phyloP scores from a whole-genome alignment of 2,888 invertebrate genomes.

The Saturnia pavonia region DNA sequence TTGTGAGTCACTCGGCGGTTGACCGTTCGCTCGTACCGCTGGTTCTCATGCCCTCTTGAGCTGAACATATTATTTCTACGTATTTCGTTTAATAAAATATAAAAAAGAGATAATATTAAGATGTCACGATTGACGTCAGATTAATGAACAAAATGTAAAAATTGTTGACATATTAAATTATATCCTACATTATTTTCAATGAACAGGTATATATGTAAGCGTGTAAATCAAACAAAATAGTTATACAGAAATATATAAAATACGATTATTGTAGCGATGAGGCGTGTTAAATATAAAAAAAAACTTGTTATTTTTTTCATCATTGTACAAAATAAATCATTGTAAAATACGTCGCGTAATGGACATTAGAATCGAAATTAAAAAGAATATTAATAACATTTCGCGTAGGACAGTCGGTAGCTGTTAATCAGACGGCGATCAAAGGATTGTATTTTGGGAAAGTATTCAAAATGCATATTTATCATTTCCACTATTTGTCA shows the following conservation, averaged over 20 bases:
- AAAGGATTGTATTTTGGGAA: constrained; percentile 76
- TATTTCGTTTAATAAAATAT: constrained; percentile 8
- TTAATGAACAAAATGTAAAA: constrained; percentile 21
- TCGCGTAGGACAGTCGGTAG: constrained; percentile 63
- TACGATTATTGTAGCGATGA: constrained; percentile 37
- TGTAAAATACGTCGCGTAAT: constrained; percentile 57
- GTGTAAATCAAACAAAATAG: constrained; percentile 40
- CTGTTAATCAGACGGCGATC: constrained; percentile 77
- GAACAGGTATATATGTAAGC: constrained; percentile 20
- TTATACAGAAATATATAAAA: constrained; percentile 39
- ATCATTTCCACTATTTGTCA: constrained; percentile 82
- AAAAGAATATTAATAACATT: constrained; percentile 79
- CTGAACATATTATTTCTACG: constrained; percentile 40
- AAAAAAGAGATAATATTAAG: constrained; percentile 15
- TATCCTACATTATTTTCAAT: constrained; percentile 31
- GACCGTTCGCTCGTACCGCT: constrained; percentile 18
- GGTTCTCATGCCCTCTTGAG: constrained; percentile 68
- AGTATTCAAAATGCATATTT: constrained; percentile 73
- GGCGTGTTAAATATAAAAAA: constrained; percentile 32
- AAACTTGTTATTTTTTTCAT: constrained; percentile 44
- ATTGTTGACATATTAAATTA: constrained; percentile 25
- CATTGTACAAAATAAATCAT: constrained; percentile 53
- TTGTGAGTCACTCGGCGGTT: constrained; percentile 52
- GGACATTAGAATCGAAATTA: constrained; percentile 64
- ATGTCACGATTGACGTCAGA: constrained; percentile 16